These are phyloP conservation scores for Trachymyrmex cornetzi DNA, from an alignment of 1,140 invertebrate species.

Conservation along the genomic window DNA sequence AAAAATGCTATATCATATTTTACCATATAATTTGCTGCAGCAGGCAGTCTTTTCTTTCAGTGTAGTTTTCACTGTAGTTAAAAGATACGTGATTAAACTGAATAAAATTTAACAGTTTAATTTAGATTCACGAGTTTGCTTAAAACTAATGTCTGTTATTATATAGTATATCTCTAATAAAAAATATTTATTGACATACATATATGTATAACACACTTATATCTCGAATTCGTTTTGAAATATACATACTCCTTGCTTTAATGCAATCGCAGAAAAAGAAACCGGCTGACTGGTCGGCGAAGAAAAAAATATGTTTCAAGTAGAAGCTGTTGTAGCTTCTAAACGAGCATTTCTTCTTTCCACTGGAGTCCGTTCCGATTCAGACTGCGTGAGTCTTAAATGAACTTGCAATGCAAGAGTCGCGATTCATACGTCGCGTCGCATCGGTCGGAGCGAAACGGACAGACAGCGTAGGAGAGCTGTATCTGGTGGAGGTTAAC, in stretches of 20 bases:
- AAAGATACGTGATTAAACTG: too few species aligned
- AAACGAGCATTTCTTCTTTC: conserved; percentile 40
- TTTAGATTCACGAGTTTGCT: too few species aligned
- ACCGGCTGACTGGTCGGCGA: not conserved
- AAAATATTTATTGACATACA: not conserved
- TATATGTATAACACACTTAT: not conserved
- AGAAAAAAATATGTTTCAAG: conserved; percentile 25
- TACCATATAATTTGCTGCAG: too few species aligned
- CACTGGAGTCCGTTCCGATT: conserved; percentile 57
- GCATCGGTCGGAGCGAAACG: conserved; percentile 12
- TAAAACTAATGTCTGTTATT: too few species aligned
- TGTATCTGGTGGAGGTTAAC: conserved; percentile 69
- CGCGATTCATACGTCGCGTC: conserved; percentile 49
- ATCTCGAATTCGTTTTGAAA: conserved; percentile 13
- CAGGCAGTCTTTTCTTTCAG: too few species aligned
- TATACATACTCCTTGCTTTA: not conserved
- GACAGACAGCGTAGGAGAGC: conserved; percentile 57
- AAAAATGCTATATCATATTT: too few species aligned
- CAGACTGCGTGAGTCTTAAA: conserved; percentile 49
- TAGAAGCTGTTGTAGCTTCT: not conserved
- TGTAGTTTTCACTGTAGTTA: too few species aligned
- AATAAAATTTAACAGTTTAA: too few species aligned
- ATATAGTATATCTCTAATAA: not conserved
- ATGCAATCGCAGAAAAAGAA: not conserved
- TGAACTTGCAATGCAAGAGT: conserved; percentile 61